Conservation (phyloP, 2,113 vertebrate species). For the Silurus meridionalis region DNA sequence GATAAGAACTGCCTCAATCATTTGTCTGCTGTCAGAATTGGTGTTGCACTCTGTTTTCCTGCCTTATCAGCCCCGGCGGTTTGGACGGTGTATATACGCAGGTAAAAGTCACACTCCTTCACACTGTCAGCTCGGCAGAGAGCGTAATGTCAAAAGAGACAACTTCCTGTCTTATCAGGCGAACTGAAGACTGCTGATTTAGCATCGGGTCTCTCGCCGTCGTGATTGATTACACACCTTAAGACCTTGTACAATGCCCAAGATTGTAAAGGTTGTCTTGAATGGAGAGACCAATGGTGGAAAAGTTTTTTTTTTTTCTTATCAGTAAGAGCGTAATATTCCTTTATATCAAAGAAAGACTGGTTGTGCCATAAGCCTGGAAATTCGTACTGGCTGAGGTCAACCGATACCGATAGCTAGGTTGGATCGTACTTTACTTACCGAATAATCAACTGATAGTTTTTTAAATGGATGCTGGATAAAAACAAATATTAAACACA, state of each 20-base stretch:
- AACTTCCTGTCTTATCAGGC: slow-evolving; percentile 25
- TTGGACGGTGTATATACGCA: slow-evolving; percentile 27
- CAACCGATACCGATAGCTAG: no score
- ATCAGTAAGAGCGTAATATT: not conserved
- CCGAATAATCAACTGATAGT: no score
- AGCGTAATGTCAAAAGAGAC: slow-evolving; percentile 26
- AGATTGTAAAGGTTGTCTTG: slow-evolving; percentile 13
- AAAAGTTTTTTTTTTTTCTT: not conserved
- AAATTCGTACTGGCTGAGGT: not conserved
- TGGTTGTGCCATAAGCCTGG: not conserved
- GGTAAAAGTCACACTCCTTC: slow-evolving; percentile 35
- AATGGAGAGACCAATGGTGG: not conserved
- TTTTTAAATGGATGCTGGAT: no score
- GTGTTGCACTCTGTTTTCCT: slow-evolving; percentile 31
- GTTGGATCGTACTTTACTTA: no score
- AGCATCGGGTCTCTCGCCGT: not conserved
- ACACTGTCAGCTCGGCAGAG: slow-evolving; percentile 29
- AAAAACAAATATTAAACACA: no score
- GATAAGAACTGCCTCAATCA: slow-evolving; percentile 27
- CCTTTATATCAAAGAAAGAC: not conserved
- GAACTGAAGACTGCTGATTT: slow-evolving; percentile 18
- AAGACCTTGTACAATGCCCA: not conserved
- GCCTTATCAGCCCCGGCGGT: slow-evolving; percentile 37
- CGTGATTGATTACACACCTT: slow-evolving; percentile 34
- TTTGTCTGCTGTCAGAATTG: slow-evolving; percentile 40